Evolutionary conservation across 2,113 vertebrate species (phyloP), one percentile per base, ranked within the genome.

Genomic region (Tupaia chinensis): DNA sequence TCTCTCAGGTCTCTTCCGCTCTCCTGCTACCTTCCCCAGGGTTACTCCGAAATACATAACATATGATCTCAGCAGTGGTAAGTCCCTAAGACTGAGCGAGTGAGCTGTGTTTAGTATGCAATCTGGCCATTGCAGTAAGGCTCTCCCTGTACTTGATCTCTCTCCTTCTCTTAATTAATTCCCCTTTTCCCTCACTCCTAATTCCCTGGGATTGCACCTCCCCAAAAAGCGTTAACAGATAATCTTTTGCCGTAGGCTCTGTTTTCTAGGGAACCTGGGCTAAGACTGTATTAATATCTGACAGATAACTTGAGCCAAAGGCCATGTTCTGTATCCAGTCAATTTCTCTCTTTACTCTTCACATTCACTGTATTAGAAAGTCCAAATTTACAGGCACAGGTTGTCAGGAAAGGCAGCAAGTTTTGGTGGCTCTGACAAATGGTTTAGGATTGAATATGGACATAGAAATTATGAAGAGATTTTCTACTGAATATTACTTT

Each of bases 221-320:
- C 65, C 83, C 66, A 32, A 72, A 63, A 95, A 82, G 76, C 79
- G 61, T 84, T 95, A 94, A 20, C 81, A 82, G 88, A 61, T 94
- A 96, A 96, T 93, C 94, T 91, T 91, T 94, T 91, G 87, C 91
- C 91, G 79, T 85, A 8, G 91, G 95, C 86, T 95, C 77, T 97
- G 74, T 81, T 96, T 97, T 96, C 89, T 89, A 89, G 70, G 58
- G 91, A 96, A 94, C 92, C 69, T 77, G 13, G 29, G 34, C 86
- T 87, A 89, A 89, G 70, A 87, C 53, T 80, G 14, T 94, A 93
- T 95, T 95, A 95, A 58, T 94, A 78, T 93, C 89, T 83, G 79
- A 96, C 83, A 95, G 82, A 87, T 95, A 89, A 93, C 61, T 63
- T 93, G 89, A 96, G 95, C 91, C 89, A 93, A 29, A 44, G 94